Base-by-base conservation (phyloP, 53 echinoderm and acorn worm species). In the Apostichopus leukothele region DNA sequence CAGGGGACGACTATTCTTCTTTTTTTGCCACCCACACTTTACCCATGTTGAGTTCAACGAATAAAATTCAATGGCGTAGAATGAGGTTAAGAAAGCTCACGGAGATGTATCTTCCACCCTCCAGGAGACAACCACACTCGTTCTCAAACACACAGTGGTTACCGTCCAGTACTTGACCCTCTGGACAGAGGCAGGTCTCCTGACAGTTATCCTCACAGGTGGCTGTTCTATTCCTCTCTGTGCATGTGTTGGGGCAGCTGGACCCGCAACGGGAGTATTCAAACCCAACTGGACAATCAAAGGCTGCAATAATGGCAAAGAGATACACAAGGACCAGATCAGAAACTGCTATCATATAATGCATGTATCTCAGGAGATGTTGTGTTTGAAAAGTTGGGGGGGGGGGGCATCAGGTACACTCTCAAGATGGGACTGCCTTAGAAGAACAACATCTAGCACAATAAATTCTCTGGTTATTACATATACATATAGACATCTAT, bases 161-260 rank as follows among this genome's bases (percentile, higher is more conserved):
- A 6, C 92, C 94, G 8, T 90, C 90, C 22, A 94, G 73, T 14
- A 94, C 59, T 50, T 87, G 73, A 26, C 88, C 92, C 5, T 90
- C 76, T 1, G 90, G 92, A 77, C 94, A 94, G 13, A 81, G 54
- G 66, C 94, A 94, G 5, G 87, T 88, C 53, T 94, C 94, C 52
- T 92, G 83, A 67, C 94, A 94, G 67, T 18, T 23, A 7, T 77
- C 16, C 0, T 21, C 39, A 61, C 92, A 92, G 13, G 20, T 88
- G 14, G 73, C n/a, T 0, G 78, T 66, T 7, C 78, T 89, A 26
- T 87, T 87, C 14, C 83, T 66, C 68, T 91, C 83, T 8, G 59
- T 90, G 75, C 93, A 93, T 12, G 91, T 91, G 39, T 79, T 6
- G 5, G 67, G 91, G 54, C 93, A 93, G 12, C 90, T 60, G n/a